Evolutionary conservation across 2,797 vertebrate genomes (phyloP).

Genomic region (Pangasius krempfi): DNA sequence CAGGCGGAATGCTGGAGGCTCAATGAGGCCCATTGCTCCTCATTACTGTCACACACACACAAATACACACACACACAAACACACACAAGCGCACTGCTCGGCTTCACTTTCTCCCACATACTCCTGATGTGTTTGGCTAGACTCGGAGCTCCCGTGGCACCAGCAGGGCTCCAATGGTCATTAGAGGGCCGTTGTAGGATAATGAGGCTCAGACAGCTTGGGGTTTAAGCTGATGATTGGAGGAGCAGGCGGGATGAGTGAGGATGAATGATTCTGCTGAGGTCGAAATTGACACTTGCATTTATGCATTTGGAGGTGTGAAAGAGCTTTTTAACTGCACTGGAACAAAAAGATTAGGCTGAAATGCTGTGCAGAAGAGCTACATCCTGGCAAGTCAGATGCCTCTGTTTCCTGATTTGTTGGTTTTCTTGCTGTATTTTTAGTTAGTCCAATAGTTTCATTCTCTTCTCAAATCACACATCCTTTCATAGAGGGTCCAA

Average conservation of each 20-base stretch:
- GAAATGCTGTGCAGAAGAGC: neutral
- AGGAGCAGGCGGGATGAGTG: conserved; percentile 15
- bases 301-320: neutral
- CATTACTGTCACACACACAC: conserved; percentile 67
- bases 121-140: conserved; percentile 47
- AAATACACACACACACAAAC: conserved; percentile 11
- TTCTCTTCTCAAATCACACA: neutral
- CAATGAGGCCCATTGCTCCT: conserved; percentile 78
- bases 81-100: neutral
- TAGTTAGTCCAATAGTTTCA: neutral
- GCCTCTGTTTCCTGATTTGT: neutral
- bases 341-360: neutral
- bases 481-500: neutral
- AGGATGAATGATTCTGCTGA: conserved; percentile 9
- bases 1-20: conserved; percentile 55
- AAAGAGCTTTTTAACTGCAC: neutral
- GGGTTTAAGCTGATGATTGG: conserved; percentile 30
- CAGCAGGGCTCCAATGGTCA: conserved; percentile 42
- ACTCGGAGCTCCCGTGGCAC: conserved; percentile 38
- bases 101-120: conserved; percentile 20
- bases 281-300: conserved; percentile 14
- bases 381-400: neutral
- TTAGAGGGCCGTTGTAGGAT: conserved; percentile 52
- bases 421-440: neutral
- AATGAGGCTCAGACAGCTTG: conserved; percentile 52